phyloP scores from a whole-genome alignment of 1,140 invertebrate genomes.

The Euborellia annulipes region DNA sequence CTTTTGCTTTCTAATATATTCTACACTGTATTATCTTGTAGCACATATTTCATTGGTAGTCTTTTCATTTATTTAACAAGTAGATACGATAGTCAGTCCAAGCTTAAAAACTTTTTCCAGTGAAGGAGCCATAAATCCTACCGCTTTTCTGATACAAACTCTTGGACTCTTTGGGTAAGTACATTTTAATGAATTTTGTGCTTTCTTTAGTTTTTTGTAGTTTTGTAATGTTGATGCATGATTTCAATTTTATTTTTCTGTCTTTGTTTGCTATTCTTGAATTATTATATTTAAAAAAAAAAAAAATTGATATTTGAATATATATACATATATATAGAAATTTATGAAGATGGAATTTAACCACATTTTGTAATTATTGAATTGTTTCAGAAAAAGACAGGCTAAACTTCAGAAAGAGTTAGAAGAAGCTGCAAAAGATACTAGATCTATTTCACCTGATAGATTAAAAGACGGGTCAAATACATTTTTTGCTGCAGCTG shows the following conservation, averaged over 20 bases:
- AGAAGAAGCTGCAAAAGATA: constrained; percentile 74
- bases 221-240: not conserved
- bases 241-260: not conserved
- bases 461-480: constrained; percentile 28
- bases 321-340: no score
- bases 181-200: constrained; percentile 6
- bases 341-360: no score
- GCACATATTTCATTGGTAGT: no score
- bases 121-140: constrained; percentile 46
- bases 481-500: constrained; percentile 33
- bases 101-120: constrained; percentile 36
- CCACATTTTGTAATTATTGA: no score
- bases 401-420: constrained; percentile 77
- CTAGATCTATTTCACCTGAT: constrained; percentile 35
- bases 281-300: constrained; percentile 27
- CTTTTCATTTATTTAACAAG: no score
- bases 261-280: no score
- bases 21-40: no score
- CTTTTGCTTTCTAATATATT: constrained; percentile 4
- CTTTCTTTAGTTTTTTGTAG: not conserved
- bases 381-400: constrained; percentile 60
- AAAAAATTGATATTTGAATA: not conserved
- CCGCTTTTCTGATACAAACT: constrained; percentile 51
- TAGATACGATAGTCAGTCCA: not conserved
- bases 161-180: constrained; percentile 59